phyloP scores from a whole-genome alignment of 2,797 vertebrate genomes.

The Danio albolineatus region DNA sequence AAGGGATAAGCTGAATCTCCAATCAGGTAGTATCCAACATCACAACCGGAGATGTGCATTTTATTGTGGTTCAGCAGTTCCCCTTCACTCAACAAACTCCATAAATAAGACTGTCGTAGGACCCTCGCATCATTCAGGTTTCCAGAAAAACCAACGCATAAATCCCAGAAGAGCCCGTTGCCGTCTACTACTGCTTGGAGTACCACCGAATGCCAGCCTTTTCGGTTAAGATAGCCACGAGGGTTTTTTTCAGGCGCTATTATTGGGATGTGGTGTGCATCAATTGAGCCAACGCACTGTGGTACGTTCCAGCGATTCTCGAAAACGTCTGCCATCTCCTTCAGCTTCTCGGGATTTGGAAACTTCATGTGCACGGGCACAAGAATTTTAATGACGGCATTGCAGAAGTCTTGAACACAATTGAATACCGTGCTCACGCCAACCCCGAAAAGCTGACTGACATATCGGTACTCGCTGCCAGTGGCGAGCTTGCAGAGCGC shows the following conservation, averaged over 20 bases:
- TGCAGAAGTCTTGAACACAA: constrained; percentile 59
- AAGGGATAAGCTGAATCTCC: constrained; percentile 50
- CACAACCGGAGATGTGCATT: constrained; percentile 27
- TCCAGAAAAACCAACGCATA: constrained; percentile 59
- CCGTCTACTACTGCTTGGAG: constrained; percentile 62
- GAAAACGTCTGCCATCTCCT: constrained; percentile 50
- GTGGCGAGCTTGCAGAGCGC: constrained; percentile 58
- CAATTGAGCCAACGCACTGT: constrained; percentile 60
- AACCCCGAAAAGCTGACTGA: constrained; percentile 60
- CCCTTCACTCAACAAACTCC: constrained; percentile 15
- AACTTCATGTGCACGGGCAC: constrained; percentile 45
- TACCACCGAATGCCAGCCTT: constrained; percentile 61
- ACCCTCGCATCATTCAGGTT: constrained; percentile 51
- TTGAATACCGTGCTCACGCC: constrained; percentile 47
- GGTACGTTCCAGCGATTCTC: constrained; percentile 36
- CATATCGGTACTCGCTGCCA: constrained; percentile 46
- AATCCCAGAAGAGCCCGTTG: constrained; percentile 63
- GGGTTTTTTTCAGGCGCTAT: constrained; percentile 33
- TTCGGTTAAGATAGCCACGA: constrained; percentile 55
- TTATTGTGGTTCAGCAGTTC: constrained; percentile 38
- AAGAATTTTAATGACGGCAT: constrained; percentile 51
- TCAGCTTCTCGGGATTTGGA: constrained; percentile 46
- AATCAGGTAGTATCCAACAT: constrained; percentile 61
- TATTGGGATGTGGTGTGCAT: constrained; percentile 59
- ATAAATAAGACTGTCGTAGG: constrained; percentile 47